Base-by-base conservation (phyloP, 2,797 vertebrate genomes). In the Macroramphosus scolopax region DNA sequence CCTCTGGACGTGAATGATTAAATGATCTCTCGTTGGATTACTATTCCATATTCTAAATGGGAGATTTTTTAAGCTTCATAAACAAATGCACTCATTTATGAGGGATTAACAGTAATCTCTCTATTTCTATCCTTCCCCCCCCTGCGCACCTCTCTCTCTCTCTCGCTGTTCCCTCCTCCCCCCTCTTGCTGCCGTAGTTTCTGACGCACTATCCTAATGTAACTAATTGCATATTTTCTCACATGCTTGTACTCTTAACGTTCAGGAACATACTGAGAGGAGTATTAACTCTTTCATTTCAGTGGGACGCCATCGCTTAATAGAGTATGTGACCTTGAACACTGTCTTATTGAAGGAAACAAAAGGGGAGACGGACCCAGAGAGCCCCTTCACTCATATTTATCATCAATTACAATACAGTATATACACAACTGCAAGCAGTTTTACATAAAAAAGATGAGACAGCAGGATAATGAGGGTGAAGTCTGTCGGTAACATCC, bases 21-120 rank as follows among this genome's bases (percentile, higher is more conserved):
- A 84, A 87, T 88, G 68, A 86, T 84, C 86, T 79, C 78, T 68
- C 11, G 46, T 45, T 77, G 87, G 88, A 90, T 91, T 90, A 90
- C 62, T 78, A 86, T 88, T 90, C 90, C 90, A 91, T 91, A 92
- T 90, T 90, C 87, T 88, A 90, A 90, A 91, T 91, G 89, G 86
- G 81, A 81, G 85, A 82, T 82, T 86, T 90, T 86, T 83, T 85
- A 89, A 91, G 78, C 81, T 87, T 86, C 82, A 89, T 89, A 91
- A 90, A 90, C 87, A 91, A 90, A 91, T 90, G 89, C 89, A 86
- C 87, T 89, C 86, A 82, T 90, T 89, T 89, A 83, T 72, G 72
- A 79, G 76, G 81, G 89, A 92, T 92, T 91, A 92, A 66, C 83
- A 25, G 64, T 91, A 91, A 92, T 91, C 88, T 87, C 84, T 77